Conservation (phyloP, 2,113 vertebrate species). For the Cisticola juncidis region DNA sequence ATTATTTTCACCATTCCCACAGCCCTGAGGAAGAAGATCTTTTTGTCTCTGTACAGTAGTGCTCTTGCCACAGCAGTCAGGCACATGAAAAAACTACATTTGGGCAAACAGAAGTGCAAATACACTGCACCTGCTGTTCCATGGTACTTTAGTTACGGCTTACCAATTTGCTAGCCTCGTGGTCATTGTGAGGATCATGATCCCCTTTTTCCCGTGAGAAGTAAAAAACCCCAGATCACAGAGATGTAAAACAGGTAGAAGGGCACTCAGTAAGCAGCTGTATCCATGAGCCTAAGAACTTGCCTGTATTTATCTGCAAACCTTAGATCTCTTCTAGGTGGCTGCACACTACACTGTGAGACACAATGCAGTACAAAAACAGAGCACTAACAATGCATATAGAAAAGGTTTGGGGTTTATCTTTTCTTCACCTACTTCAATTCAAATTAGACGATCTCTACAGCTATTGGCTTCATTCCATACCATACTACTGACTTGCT, state of each 20-base stretch:
- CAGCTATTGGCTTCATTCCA: slow-evolving; percentile 14
- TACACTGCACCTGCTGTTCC: too few relatives aligned
- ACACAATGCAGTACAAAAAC: neutral
- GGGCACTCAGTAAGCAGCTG: neutral
- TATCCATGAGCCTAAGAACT: neutral
- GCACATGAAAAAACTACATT: neutral
- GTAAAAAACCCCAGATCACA: neutral
- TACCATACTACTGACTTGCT: neutral
- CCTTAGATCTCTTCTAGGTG: neutral
- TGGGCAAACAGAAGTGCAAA: neutral
- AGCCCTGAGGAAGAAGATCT: neutral
- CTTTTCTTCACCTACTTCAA: neutral
- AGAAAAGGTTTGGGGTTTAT: neutral
- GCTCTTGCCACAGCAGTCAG: neutral
- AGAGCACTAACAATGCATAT: neutral
- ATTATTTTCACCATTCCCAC: neutral
- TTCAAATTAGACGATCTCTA: neutral
- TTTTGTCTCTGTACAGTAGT: neutral
- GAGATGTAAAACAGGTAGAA: neutral
- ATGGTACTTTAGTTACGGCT: neutral
- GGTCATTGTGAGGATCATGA: neutral
- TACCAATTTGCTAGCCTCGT: neutral
- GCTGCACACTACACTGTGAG: neutral
- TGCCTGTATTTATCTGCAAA: neutral
- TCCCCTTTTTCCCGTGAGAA: neutral